Conservation (phyloP, 2,888 invertebrate genomes). For the Eucera pruinosa region DNA sequence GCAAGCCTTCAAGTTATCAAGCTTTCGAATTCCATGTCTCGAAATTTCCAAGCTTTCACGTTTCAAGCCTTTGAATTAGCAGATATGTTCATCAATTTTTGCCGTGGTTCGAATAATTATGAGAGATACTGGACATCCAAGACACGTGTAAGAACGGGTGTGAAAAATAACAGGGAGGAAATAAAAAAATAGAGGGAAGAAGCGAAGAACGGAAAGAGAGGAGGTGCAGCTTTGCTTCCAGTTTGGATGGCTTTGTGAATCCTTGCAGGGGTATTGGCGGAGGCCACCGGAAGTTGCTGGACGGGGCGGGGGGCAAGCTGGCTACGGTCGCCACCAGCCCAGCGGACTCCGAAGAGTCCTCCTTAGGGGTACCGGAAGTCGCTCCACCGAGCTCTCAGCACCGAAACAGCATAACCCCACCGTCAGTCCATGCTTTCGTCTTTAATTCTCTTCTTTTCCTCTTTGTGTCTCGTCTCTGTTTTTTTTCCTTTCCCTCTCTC, state of each 20-base stretch:
- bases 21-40: too few species aligned
- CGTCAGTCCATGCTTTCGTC: constrained; percentile 85
- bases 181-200: constrained; percentile 7
- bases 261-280: constrained; percentile 85
- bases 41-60: too few species aligned
- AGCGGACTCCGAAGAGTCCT: constrained; percentile 85
- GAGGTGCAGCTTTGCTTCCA: constrained; percentile 66
- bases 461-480: constrained; percentile 8
- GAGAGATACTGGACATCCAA: too few species aligned
- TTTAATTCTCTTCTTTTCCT: constrained; percentile 55
- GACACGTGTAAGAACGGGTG: neutral
- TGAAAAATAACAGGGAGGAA: neutral
- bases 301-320: constrained; percentile 85
- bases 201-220: constrained; percentile 18
- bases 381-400: constrained; percentile 82
- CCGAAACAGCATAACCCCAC: constrained; percentile 86
- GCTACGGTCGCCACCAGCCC: constrained; percentile 86
- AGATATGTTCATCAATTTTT: too few species aligned
- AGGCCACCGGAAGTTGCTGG: constrained; percentile 85
- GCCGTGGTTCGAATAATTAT: too few species aligned
- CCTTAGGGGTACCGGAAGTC: constrained; percentile 80
- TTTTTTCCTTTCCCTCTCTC: neutral
- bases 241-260: constrained; percentile 79
- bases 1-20: too few species aligned
- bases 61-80: too few species aligned